These are phyloP conservation scores for Yoshiicerus persimilis DNA, from an alignment of 1,140 invertebrate genomes.

Conservation along the genomic window DNA sequence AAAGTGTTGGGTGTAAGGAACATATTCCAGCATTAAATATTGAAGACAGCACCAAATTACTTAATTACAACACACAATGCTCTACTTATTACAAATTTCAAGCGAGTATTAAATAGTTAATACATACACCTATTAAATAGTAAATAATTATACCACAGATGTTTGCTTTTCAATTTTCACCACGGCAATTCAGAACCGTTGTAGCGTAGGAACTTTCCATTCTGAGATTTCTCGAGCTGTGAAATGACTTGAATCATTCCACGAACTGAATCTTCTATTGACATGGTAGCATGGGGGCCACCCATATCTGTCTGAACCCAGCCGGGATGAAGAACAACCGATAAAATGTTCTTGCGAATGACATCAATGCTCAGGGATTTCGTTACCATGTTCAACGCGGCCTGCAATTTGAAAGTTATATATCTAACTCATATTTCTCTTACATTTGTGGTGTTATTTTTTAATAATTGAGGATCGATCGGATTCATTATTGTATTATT, in stretches of 20 bases:
- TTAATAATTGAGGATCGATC: not conserved
- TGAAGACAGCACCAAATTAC: no score
- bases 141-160: not conserved
- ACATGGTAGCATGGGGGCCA: slow-evolving; percentile 73
- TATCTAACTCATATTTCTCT: not conserved
- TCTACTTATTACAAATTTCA: no score
- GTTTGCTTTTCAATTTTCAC: slow-evolving; percentile 58
- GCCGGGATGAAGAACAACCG: slow-evolving; percentile 77
- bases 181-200: slow-evolving; percentile 73
- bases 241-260: slow-evolving; percentile 68
- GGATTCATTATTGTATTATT: not conserved
- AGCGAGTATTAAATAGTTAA: no score
- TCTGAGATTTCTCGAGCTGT: slow-evolving; percentile 64
- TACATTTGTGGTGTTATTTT: not conserved
- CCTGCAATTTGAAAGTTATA: not conserved
- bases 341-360: slow-evolving; percentile 71
- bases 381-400: not conserved
- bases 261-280: slow-evolving; percentile 64
- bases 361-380: slow-evolving; percentile 79
- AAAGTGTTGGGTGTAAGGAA: no score
- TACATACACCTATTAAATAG: no score
- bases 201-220: slow-evolving; percentile 74
- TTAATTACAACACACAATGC: no score
- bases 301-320: slow-evolving; percentile 91
- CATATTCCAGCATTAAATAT: no score